These are phyloP conservation scores for Apodemus agrarius DNA, from an alignment of 2,797 vertebrate species.

Conservation along the genomic window DNA sequence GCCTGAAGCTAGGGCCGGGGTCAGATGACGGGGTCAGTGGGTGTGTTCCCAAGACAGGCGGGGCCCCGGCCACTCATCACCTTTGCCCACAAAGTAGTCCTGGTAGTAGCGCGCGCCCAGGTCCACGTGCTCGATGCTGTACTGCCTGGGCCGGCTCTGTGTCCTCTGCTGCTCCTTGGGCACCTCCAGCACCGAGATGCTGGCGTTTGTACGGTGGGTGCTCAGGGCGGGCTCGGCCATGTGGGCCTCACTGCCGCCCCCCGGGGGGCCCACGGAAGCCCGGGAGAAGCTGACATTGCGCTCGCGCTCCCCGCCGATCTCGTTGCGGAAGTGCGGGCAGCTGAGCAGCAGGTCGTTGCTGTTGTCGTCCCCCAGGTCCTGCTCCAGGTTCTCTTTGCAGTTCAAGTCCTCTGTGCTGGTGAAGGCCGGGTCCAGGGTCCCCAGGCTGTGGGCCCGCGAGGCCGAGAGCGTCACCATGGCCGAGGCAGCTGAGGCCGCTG, in stretches of 20 bases:
- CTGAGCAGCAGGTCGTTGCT: slow-evolving; percentile 92
- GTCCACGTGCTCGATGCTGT: slow-evolving; percentile 96
- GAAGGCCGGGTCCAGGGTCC: slow-evolving; percentile 87
- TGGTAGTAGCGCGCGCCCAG: slow-evolving; percentile 94
- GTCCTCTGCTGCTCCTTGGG: slow-evolving; percentile 89
- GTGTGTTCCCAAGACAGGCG: neutral
- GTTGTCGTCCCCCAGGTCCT: slow-evolving; percentile 85
- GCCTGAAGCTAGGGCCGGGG: neutral
- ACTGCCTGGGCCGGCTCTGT: slow-evolving; percentile 89
- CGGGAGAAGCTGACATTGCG: slow-evolving; percentile 94
- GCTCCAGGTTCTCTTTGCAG: slow-evolving; percentile 87
- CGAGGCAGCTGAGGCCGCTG: slow-evolving; percentile 90
- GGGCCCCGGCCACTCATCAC: slow-evolving; percentile 81
- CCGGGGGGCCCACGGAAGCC: slow-evolving; percentile 85
- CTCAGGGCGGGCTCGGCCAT: slow-evolving; percentile 82
- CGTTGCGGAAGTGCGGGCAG: slow-evolving; percentile 97
- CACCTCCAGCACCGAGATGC: slow-evolving; percentile 93
- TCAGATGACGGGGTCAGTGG: neutral
- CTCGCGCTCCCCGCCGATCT: slow-evolving; percentile 92
- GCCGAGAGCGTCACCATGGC: slow-evolving; percentile 79
- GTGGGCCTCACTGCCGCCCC: slow-evolving; percentile 29
- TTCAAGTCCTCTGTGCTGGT: slow-evolving; percentile 93
- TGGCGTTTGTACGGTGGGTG: slow-evolving; percentile 92
- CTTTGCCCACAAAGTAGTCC: slow-evolving; percentile 94
- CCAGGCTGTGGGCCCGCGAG: slow-evolving; percentile 79